Conservation (phyloP, 2,113 vertebrate species). For the Malurus alboscapulatus region DNA sequence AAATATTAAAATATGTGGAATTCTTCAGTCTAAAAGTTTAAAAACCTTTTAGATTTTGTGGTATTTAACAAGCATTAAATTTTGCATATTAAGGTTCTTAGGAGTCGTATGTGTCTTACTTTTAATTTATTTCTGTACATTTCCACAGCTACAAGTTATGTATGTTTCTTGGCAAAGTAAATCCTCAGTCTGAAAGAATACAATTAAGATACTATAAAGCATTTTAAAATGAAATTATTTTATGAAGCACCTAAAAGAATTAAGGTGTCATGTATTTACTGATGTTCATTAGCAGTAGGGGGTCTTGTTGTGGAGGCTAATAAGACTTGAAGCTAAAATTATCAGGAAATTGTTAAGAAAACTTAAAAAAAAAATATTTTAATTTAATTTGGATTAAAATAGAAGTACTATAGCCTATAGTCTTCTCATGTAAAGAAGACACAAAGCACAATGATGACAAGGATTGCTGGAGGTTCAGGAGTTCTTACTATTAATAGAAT, state of each 20-base stretch:
- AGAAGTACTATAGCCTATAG: not conserved
- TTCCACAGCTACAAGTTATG: not conserved
- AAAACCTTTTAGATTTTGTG: not conserved
- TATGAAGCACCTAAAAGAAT: not conserved
- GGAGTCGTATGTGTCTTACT: not conserved
- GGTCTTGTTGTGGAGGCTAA: not conserved
- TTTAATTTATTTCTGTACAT: not conserved
- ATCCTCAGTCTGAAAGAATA: not conserved
- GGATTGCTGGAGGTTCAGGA: not conserved
- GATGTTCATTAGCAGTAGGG: not conserved
- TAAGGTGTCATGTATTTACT: not conserved
- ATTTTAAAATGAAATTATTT: not conserved
- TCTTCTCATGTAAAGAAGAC: not conserved
- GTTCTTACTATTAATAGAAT: not conserved
- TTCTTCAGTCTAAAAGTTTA: not conserved
- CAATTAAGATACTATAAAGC: not conserved
- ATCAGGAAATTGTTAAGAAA: not conserved
- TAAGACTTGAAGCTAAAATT: not conserved
- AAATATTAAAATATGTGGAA: conserved; percentile 37
- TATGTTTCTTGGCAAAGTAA: not conserved
- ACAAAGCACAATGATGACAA: not conserved
- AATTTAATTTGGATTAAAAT: not conserved
- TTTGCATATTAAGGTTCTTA: not conserved
- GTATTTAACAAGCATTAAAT: not conserved
- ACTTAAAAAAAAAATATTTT: not conserved